Percentiles rank a stretch among this genome's conserved stretches.
Conservation (phyloP, 2,797 vertebrate genomes). For the Poecilia velifera region DNA sequence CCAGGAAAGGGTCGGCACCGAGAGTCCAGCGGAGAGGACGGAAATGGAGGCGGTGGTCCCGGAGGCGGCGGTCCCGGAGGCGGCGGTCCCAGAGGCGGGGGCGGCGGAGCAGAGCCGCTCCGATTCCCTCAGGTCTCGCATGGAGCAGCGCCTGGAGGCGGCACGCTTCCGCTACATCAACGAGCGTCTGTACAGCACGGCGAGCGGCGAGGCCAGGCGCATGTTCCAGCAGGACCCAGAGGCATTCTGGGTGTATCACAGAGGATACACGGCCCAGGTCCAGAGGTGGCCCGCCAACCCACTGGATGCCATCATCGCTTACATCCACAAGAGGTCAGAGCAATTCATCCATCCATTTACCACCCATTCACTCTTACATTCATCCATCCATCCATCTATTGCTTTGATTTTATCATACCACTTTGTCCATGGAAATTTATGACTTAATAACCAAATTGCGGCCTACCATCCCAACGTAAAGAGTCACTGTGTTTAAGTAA, state of each 20-base stretch:
- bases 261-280: constrained; percentile 88
- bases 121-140: constrained; percentile 79
- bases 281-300: constrained; percentile 90
- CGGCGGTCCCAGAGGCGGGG: constrained; percentile 18
- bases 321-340: constrained; percentile 85
- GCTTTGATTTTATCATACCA: not conserved
- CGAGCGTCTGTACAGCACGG: constrained; percentile 86
- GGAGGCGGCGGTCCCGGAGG: constrained; percentile 7
- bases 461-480: too few relatives aligned
- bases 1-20: not conserved
- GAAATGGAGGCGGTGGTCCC: constrained; percentile 1
- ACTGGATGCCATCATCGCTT: constrained; percentile 84
- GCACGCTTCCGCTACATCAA: constrained; percentile 94
- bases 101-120: constrained; percentile 64
- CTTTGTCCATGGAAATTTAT: not conserved
- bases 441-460: not conserved
- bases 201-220: constrained; percentile 82
- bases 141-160: constrained; percentile 86
- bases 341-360: not conserved
- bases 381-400: not conserved
- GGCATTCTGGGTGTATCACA: constrained; percentile 88
- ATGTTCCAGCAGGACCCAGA: constrained; percentile 88
- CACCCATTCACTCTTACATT: too few relatives aligned
- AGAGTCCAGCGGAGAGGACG: constrained; percentile 15
- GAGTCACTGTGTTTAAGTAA: too few relatives aligned